phyloP scores from a whole-genome alignment of 2,888 invertebrate genomes.

The Drosophila picticornis region DNA sequence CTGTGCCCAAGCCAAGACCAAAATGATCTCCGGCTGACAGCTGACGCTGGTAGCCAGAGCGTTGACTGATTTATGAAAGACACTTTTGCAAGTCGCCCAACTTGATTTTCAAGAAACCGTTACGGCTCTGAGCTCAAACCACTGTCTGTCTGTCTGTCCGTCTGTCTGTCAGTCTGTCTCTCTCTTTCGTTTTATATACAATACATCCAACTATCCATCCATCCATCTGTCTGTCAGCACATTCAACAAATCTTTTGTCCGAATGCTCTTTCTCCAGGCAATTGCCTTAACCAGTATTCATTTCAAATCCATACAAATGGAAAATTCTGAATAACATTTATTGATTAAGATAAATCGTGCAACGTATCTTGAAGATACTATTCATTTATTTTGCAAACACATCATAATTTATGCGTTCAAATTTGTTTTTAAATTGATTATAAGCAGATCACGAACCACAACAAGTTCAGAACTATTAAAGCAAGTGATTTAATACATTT shows the following conservation, averaged over 20 bases:
- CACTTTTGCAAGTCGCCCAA: constrained; percentile 79
- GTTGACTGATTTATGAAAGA: constrained; percentile 77
- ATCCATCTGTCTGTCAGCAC: constrained; percentile 30
- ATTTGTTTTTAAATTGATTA: not conserved
- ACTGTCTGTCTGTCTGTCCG: not conserved
- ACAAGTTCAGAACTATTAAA: not conserved
- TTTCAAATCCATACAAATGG: not conserved
- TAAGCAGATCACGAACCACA: not conserved
- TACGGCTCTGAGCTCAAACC: constrained; percentile 64
- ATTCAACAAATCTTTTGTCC: constrained; percentile 27
- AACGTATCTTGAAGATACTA: not conserved
- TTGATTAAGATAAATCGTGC: not conserved
- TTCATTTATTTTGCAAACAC: not conserved
- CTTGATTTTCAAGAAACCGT: constrained; percentile 75
- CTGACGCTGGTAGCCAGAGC: constrained; percentile 71
- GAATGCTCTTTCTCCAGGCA: constrained; percentile 31
- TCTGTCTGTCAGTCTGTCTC: constrained; percentile 10
- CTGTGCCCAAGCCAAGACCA: constrained; percentile 62
- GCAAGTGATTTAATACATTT: not conserved
- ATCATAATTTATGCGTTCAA: not conserved
- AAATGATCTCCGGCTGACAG: constrained; percentile 73
- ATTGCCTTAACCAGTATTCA: not conserved
- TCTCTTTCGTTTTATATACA: not conserved
- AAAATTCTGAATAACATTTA: not conserved
- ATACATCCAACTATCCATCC: constrained; percentile 12